Evolutionary conservation across 2,113 vertebrate genomes (phyloP).

Genomic region (Oreochromis spilurus): DNA sequence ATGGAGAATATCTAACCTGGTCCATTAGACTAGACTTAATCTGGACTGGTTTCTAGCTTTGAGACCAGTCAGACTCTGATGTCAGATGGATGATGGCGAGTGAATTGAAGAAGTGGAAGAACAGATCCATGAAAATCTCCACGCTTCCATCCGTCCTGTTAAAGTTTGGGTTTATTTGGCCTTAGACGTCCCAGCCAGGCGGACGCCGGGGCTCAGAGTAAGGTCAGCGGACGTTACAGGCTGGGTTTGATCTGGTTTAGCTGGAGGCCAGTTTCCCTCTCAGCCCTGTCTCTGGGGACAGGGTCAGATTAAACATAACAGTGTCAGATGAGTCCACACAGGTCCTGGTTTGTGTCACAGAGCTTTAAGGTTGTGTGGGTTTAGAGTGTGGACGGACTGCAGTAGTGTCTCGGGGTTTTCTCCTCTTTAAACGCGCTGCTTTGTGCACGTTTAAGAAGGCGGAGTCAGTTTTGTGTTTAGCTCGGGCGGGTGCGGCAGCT

Average conservation of each 20-base stretch:
- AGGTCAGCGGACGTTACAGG: not conserved
- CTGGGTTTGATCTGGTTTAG: not conserved
- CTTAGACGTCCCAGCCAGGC: not conserved
- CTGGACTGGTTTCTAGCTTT: not conserved
- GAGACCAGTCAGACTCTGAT: not conserved
- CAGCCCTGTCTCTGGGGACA: not conserved
- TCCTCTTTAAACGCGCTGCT: not conserved
- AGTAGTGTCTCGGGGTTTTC: not conserved
- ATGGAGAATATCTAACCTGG: not conserved
- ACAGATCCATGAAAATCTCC: not conserved
- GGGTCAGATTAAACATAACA: not conserved
- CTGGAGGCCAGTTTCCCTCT: slow-evolving; percentile 1
- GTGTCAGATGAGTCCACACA: not conserved
- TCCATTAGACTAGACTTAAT: not conserved
- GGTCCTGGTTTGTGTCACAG: not conserved
- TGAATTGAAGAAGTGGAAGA: not conserved
- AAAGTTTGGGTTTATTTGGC: not conserved
- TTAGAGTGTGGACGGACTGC: fast-evolving
- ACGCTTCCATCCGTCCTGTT: not conserved
- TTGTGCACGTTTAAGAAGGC: not conserved
- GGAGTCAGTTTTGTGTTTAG: not conserved
- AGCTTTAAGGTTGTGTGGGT: not conserved
- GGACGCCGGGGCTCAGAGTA: not conserved
- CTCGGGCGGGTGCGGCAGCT: slow-evolving; percentile 16
- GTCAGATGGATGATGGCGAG: not conserved